Base-by-base conservation (phyloP, 1,140 invertebrate species). In the Kradibia gibbosae region DNA sequence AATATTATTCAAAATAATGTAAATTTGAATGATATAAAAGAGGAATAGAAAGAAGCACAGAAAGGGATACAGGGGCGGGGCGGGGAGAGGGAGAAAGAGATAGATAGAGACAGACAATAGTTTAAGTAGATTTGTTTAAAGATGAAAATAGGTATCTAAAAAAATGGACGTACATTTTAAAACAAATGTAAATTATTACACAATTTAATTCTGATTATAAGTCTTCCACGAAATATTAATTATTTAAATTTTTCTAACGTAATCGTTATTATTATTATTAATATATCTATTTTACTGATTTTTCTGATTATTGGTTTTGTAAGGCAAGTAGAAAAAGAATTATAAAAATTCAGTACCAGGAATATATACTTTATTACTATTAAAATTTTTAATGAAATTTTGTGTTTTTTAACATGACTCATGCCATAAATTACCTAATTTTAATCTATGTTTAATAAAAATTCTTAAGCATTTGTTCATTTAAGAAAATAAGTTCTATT, bases 321-420 rank as follows among this genome's bases (percentile, higher is more conserved):
- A 22, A 28, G 31, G 15, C 22, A 17, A 28, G 1, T 34, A 55
- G 17, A 34, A 73, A 73, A 55, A 31, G 15, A 74, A 25, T 28
- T 53, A 53, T 78, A 3, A 53, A 53, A 70, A 8, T 55, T 0
- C 13, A 57, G 8, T 36, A 53, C 17, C 17, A n/a, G 3, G 8
- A 50, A 20, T 25, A 77, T 48, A 17, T 36, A 45, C 28, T 50
- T 78, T 53, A 78, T 53, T 78, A 28, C 7, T 45, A 78, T 78
- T 39, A 25, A 53, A 34, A 39, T 31, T 60, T 75, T 75, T 77
- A 34, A 77, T 48, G 15, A 65, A 77, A 17, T 10, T 25, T 65
- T 77, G 34, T 25, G 42, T 65, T 25, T 77, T 10, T 42, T n/a
- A 77, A 25, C 3, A 8, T 25, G 11, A 60, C 25, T 39, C 20